A percentile compares a stretch with the other conserved stretches of the same genome.
Conservation (phyloP, 35 echinoderm and acorn worm genomes). For the Lytechinus pictus region DNA sequence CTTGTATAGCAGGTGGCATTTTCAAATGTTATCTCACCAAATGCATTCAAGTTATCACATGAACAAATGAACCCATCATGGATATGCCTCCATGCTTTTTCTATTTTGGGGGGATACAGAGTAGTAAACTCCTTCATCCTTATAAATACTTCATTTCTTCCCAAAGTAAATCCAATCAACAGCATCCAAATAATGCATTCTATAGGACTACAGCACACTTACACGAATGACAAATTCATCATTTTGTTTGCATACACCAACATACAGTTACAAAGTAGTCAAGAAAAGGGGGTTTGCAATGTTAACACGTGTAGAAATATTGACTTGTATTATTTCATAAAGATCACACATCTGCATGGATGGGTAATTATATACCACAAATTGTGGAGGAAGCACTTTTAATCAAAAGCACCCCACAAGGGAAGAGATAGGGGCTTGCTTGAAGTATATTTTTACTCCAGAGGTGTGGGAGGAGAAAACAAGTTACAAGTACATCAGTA, state of each 20-base stretch:
- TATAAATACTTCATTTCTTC: background rate
- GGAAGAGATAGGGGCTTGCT: no score
- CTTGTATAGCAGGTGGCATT: background rate
- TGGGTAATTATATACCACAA: no score
- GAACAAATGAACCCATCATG: background rate
- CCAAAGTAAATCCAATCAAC: background rate
- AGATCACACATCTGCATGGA: no score
- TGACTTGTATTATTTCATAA: background rate
- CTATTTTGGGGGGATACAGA: background rate
- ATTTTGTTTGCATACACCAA: background rate
- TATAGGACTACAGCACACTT: conserved; percentile 30
- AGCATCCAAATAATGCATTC: background rate
- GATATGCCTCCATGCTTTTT: background rate
- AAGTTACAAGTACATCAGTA: no score
- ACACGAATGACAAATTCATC: background rate
- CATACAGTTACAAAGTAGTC: no score
- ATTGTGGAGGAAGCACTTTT: no score
- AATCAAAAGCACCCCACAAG: no score
- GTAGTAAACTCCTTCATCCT: background rate
- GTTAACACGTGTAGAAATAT: background rate
- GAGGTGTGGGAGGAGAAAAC: no score
- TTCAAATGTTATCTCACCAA: background rate
- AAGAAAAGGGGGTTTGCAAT: background rate
- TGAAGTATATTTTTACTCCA: no score
- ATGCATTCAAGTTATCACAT: background rate